phyloP scores from a whole-genome alignment of 2,113 vertebrate species.

The Pseudopipra pipra region DNA sequence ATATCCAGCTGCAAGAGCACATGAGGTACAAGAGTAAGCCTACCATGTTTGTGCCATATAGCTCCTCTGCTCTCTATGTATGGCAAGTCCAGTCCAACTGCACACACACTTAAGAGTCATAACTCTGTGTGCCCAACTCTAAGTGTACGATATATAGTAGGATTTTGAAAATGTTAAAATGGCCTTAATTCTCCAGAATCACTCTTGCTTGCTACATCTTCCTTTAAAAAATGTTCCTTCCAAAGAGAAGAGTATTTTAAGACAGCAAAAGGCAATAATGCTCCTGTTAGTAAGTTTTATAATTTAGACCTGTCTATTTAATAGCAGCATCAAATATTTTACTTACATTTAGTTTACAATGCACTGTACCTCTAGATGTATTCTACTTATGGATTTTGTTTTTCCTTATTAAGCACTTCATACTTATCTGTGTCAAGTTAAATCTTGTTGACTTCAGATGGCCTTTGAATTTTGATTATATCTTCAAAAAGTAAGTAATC shows the following conservation, averaged over 20 bases:
- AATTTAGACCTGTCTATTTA: background rate
- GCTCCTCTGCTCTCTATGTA: background rate
- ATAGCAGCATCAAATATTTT: background rate
- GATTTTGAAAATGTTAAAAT: background rate
- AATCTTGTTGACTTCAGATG: background rate
- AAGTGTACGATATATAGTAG: rapidly evolving
- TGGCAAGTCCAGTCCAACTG: background rate
- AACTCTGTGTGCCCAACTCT: background rate
- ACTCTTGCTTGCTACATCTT: background rate
- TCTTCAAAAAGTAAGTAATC: background rate
- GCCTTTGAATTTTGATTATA: background rate
- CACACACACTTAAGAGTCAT: background rate
- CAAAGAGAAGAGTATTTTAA: background rate
- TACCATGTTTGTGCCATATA: rapidly evolving
- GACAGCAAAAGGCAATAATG: background rate
- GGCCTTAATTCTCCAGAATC: background rate
- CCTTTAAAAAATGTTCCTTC: background rate
- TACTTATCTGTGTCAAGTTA: background rate
- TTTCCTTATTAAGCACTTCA: background rate
- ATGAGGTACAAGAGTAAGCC: rapidly evolving
- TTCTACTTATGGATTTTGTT: background rate
- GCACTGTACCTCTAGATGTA: background rate
- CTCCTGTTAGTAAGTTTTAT: background rate
- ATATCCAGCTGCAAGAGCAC: background rate
- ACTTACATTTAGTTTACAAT: background rate